Evolutionary conservation across 2,797 vertebrate species (phyloP).

Genomic region (Paguma larvata): DNA sequence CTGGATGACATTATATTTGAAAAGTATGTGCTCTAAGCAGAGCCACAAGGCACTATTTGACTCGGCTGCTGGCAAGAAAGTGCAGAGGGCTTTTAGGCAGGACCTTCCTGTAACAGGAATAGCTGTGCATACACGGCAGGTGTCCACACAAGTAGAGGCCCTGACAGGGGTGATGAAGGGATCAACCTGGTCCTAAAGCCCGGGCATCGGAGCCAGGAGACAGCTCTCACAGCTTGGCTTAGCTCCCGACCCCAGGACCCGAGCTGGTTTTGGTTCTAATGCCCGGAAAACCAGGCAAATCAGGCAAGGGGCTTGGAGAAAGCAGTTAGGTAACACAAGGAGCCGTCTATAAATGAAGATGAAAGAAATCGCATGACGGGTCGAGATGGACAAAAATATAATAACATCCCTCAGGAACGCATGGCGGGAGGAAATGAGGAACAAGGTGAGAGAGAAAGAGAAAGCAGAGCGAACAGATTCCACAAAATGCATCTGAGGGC

Average conservation of each 20-base stretch:
- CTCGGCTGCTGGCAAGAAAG: neutral
- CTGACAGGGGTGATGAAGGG: neutral
- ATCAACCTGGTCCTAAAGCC: neutral
- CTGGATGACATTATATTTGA: neutral
- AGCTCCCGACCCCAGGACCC: neutral
- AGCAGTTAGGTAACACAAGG: neutral
- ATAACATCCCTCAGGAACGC: neutral
- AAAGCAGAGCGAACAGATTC: neutral
- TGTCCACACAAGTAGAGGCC: neutral
- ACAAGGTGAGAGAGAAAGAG: neutral
- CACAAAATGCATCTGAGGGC: neutral
- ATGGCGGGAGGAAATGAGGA: neutral
- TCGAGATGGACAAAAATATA: neutral
- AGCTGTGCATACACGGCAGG: fast-evolving
- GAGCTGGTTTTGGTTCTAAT: neutral
- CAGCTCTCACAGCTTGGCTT: neutral
- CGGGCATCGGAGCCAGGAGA: neutral
- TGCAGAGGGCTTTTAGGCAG: neutral
- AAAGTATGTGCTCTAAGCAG: neutral
- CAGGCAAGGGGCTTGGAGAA: neutral
- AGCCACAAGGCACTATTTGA: neutral
- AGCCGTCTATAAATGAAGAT: neutral
- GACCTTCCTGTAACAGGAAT: neutral
- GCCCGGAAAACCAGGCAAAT: neutral
- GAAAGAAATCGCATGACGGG: fast-evolving